These are phyloP conservation scores for Uloborus diversus DNA, from an alignment of 1,140 invertebrate genomes.

Conservation along the genomic window DNA sequence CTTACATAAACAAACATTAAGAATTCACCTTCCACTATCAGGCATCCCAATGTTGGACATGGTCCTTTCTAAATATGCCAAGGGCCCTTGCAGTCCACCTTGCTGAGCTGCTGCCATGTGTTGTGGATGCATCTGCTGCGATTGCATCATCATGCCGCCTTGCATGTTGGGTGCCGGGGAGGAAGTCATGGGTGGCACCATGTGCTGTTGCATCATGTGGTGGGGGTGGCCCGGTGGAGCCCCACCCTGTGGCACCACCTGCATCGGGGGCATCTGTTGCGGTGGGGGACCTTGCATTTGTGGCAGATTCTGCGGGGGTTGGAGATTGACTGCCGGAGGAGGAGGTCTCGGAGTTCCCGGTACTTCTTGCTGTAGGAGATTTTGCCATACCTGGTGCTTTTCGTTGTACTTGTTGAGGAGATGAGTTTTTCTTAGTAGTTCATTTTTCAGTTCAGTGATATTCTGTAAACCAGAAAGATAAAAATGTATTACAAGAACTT, in stretches of 20 bases:
- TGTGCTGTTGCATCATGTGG: constrained; percentile 50
- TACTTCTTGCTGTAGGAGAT: constrained; percentile 77
- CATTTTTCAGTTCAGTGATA: constrained; percentile 82
- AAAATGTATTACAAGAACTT: neutral
- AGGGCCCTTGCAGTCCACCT: constrained; percentile 74
- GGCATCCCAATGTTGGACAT: constrained; percentile 83
- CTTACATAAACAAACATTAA: no score
- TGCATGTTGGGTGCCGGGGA: constrained; percentile 22
- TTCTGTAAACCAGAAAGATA: constrained; percentile 72
- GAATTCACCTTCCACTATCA: constrained; percentile 70
- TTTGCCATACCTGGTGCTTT: constrained; percentile 89
- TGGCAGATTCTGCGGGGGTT: constrained; percentile 44
- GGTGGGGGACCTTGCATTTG: constrained; percentile 35
- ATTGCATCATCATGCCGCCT: constrained; percentile 17
- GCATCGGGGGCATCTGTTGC: constrained; percentile 71
- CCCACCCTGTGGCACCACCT: constrained; percentile 59
- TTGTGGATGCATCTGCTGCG: constrained; percentile 50
- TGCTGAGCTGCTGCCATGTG: constrained; percentile 33
- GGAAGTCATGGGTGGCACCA: constrained; percentile 57
- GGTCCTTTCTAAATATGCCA: constrained; percentile 82
- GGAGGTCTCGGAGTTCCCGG: constrained; percentile 67
- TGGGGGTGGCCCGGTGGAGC: neutral
- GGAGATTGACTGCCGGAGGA: constrained; percentile 64
- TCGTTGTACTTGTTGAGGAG: constrained; percentile 89
- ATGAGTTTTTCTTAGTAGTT: constrained; percentile 86